Conservation (phyloP, 2,888 invertebrate genomes). For the Noctuana brunneofusca region DNA sequence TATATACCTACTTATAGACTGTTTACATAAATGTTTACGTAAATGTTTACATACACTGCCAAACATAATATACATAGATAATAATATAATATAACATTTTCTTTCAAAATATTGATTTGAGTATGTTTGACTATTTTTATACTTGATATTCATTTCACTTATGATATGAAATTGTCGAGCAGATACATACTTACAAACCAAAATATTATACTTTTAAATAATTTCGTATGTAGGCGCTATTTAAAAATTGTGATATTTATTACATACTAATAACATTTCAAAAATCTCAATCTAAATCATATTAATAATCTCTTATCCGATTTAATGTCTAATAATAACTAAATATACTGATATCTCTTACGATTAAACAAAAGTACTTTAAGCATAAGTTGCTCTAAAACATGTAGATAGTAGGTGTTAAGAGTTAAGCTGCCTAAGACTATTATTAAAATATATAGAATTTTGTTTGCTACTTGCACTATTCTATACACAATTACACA, state of each 20-base stretch:
- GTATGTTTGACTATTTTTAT: too few relatives aligned
- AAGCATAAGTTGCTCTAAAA: neutral
- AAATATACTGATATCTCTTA: neutral
- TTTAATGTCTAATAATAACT: neutral
- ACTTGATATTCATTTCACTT: too few relatives aligned
- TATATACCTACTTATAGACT: too few relatives aligned
- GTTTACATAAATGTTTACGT: too few relatives aligned
- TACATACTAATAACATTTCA: neutral
- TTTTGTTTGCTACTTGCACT: neutral
- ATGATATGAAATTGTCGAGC: neutral
- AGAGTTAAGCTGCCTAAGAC: neutral
- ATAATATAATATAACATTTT: too few relatives aligned
- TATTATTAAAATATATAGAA: neutral
- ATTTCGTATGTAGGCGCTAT: neutral
- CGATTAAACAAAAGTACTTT: neutral
- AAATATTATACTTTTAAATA: neutral
- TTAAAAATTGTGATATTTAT: neutral
- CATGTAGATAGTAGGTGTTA: neutral
- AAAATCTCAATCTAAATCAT: neutral
- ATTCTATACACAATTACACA: neutral
- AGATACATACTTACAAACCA: neutral
- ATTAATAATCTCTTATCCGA: neutral
- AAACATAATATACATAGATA: too few relatives aligned
- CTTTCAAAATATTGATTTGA: too few relatives aligned
- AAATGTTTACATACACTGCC: too few relatives aligned